These are phyloP conservation scores for Physeter macrocephalus DNA, from an alignment of 2,113 vertebrate species.

Conservation along the genomic window DNA sequence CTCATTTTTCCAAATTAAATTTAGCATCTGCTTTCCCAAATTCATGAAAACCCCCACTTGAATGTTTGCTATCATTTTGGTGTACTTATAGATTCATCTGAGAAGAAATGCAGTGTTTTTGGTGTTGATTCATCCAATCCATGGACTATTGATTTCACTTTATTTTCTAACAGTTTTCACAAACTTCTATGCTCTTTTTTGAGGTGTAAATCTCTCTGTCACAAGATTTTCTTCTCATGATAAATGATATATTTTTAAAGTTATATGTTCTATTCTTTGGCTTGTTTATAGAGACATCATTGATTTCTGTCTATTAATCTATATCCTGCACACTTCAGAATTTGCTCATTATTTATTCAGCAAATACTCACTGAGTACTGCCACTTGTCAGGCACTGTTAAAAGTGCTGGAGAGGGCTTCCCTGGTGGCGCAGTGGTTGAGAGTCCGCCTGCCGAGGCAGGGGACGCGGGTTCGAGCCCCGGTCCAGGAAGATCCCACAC, in stretches of 20 bases:
- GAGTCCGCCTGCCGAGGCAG: too few species aligned
- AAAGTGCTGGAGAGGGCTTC: not conserved
- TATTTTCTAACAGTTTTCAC: not conserved
- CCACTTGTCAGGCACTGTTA: rapidly evolving
- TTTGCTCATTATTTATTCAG: not conserved
- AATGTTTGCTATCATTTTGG: not conserved
- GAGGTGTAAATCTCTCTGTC: not conserved
- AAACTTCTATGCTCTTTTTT: not conserved
- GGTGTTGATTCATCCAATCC: not conserved
- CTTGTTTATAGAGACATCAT: not conserved
- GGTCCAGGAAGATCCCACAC: too few species aligned
- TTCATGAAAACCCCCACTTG: not conserved
- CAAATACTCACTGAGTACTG: not conserved
- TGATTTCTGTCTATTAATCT: not conserved
- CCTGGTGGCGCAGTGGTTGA: too few species aligned
- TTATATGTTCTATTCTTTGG: not conserved
- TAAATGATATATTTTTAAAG: not conserved
- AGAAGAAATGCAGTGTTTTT: not conserved
- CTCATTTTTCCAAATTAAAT: not conserved
- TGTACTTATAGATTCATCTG: not conserved
- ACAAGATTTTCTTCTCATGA: not conserved
- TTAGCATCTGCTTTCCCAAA: not conserved
- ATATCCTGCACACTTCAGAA: rapidly evolving
- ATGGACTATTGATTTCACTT: not conserved
- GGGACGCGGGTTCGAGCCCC: too few species aligned